Conservation (phyloP, 2,797 vertebrate species). For the Lepidocolaptes lacrymiger region DNA sequence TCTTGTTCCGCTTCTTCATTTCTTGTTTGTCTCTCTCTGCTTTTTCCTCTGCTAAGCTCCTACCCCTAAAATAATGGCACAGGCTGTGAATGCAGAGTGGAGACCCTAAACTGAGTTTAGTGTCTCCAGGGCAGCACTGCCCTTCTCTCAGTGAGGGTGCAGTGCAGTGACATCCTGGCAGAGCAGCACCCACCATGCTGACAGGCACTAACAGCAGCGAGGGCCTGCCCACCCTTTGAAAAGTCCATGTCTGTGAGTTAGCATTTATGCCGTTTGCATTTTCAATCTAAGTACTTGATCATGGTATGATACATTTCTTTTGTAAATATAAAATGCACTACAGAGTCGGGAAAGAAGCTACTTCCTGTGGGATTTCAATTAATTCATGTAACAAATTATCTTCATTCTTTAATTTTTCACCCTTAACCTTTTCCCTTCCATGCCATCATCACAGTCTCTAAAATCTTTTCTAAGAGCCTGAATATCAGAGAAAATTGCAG, state of each 20-base stretch:
- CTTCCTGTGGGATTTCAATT: background rate
- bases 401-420: background rate
- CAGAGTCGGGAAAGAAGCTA: background rate
- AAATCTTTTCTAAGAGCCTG: background rate
- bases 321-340: background rate
- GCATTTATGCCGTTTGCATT: background rate
- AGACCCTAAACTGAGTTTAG: background rate
- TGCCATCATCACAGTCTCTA: background rate
- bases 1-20: background rate
- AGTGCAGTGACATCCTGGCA: fast-evolving
- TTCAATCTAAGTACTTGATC: background rate
- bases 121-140: background rate
- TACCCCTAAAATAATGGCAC: background rate
- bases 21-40: background rate
- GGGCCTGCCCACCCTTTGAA: background rate
- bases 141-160: background rate
- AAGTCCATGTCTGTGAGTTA: background rate
- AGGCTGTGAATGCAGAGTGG: background rate
- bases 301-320: background rate
- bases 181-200: fast-evolving
- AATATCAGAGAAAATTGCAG: background rate
- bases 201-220: background rate
- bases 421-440: background rate
- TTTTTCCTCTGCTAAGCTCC: background rate
- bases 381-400: background rate